A percentile compares a stretch with the other conserved stretches of the same genome.
Conservation (phyloP, 2,797 vertebrate species). For the Malacoraja senta region DNA sequence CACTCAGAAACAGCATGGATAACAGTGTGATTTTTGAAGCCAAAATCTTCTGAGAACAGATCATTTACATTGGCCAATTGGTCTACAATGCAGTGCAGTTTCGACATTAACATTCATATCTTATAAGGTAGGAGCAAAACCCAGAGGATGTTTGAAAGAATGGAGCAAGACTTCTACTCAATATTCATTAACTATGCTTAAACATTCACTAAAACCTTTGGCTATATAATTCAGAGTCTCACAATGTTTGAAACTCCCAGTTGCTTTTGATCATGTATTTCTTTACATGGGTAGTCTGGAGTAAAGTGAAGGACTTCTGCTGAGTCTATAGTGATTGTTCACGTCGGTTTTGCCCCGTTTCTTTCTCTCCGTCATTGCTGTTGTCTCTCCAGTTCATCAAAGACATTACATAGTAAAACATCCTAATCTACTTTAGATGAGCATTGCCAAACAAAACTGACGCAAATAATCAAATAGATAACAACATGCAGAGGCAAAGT, state of each 20-base stretch:
- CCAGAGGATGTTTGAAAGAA: slow-evolving; percentile 13
- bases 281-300: neutral
- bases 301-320: neutral
- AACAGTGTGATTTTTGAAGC: neutral
- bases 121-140: neutral
- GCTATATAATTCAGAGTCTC: neutral
- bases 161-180: neutral
- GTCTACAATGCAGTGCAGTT: neutral
- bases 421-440: neutral
- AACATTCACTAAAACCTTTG: neutral
- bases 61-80: neutral
- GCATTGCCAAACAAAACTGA: neutral
- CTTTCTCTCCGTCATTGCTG: neutral
- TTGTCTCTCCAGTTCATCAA: neutral
- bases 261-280: neutral
- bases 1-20: neutral
- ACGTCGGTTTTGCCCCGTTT: neutral
- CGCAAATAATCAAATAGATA: neutral
- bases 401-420: neutral
- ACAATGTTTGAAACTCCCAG: neutral
- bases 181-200: slow-evolving; percentile 5
- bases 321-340: neutral
- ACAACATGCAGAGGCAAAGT: neutral
- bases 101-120: neutral
- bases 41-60: neutral